Percentiles rank a stretch among this genome's conserved stretches.
Evolutionary conservation across 1,140 invertebrate genomes (phyloP).

Genomic region (Gonatopus flavifemur): DNA sequence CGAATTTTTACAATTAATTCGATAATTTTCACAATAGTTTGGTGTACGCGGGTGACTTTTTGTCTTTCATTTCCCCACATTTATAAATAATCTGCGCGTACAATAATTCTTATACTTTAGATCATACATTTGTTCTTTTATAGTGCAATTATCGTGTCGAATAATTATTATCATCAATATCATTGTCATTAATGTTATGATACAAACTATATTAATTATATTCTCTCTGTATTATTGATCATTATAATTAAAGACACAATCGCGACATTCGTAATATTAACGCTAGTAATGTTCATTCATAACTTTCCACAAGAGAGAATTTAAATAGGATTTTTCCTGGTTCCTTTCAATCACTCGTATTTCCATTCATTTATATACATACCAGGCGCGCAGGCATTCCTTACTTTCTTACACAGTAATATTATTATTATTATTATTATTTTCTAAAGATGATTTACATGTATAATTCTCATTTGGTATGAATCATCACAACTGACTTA

Average conservation of each 20-base stretch:
- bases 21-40: slow-evolving; percentile 25
- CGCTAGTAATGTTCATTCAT: slow-evolving; percentile 18
- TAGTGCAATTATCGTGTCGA: no score
- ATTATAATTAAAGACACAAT: slow-evolving; percentile 36
- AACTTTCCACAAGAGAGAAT: slow-evolving; percentile 31
- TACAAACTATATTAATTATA: slow-evolving; percentile 34
- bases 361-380: slow-evolving; percentile 15
- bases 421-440: slow-evolving; percentile 11
- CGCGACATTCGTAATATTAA: slow-evolving; percentile 21
- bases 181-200: slow-evolving; percentile 18
- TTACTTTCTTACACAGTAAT: neutral
- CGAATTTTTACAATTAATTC: no score
- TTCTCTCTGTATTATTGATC: slow-evolving; percentile 28
- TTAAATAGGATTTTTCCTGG: slow-evolving; percentile 37
- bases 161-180: slow-evolving; percentile 30
- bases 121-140: slow-evolving; percentile 20
- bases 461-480: slow-evolving; percentile 42
- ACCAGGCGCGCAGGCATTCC: neutral
- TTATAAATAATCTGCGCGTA: slow-evolving; percentile 9
- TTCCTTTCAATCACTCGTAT: slow-evolving; percentile 22
- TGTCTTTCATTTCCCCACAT: slow-evolving; percentile 4
- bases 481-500: slow-evolving; percentile 41
- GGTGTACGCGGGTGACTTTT: slow-evolving; percentile 7
- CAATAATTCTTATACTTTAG: slow-evolving; percentile 7
- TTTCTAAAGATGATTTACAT: slow-evolving; percentile 34